Conservation (phyloP, 1,140 invertebrate genomes). For the Leptonema lineaticorne region DNA sequence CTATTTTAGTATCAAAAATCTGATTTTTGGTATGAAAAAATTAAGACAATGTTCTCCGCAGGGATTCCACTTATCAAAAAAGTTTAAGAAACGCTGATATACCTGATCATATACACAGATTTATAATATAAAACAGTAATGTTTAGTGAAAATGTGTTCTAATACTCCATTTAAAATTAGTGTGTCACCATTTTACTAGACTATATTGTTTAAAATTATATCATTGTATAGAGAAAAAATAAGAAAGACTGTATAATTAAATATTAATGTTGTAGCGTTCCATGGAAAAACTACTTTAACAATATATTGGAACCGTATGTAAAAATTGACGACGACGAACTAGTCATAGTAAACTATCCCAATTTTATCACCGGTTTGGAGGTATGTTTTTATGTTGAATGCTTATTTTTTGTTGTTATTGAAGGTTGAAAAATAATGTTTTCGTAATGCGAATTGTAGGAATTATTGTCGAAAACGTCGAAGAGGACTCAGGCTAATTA, state of each 20-base stretch:
- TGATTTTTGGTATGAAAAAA: no score
- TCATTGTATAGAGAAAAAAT: neutral
- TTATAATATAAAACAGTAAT: no score
- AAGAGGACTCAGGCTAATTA: slow-evolving; percentile 71
- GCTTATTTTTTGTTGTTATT: neutral
- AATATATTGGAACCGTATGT: slow-evolving; percentile 65
- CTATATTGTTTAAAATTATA: neutral
- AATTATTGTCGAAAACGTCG: slow-evolving; percentile 53
- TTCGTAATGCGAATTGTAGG: slow-evolving; percentile 39
- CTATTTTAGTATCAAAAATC: no score
- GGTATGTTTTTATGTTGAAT: slow-evolving; percentile 38
- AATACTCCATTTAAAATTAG: no score
- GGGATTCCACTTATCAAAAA: no score
- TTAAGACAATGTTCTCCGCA: no score
- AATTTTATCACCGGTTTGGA: slow-evolving; percentile 72
- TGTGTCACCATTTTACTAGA: no score
- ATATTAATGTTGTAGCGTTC: slow-evolving; percentile 53
- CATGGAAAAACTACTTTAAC: slow-evolving; percentile 83
- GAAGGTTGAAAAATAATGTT: neutral
- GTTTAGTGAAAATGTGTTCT: no score
- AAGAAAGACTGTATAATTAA: neutral
- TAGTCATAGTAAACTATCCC: slow-evolving; percentile 79
- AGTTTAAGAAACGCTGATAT: no score
- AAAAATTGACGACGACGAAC: slow-evolving; percentile 66
- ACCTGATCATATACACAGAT: no score